These are phyloP conservation scores for Scarus forsteni DNA, from an alignment of 2,797 vertebrate genomes.

Conservation along the genomic window DNA sequence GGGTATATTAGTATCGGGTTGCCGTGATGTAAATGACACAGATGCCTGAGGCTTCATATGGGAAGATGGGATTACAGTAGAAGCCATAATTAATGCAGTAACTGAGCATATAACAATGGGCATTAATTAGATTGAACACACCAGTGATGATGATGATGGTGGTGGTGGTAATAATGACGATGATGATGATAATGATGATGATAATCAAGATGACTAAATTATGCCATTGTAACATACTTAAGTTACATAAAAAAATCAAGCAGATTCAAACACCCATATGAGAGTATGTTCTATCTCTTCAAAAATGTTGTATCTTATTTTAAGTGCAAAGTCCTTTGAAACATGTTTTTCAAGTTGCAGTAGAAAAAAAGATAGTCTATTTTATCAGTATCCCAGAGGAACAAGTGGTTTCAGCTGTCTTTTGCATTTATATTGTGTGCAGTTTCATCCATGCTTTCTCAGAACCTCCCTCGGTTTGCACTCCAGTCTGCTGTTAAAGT, in stretches of 20 bases:
- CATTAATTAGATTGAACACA: not conserved
- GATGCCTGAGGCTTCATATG: slow-evolving; percentile 8
- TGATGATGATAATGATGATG: too few relatives aligned
- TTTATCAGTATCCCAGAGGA: too few relatives aligned
- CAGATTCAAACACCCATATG: not conserved
- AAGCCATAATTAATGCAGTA: slow-evolving; percentile 6
- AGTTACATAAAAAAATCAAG: not conserved
- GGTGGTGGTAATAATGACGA: slow-evolving; percentile 3
- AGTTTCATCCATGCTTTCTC: too few relatives aligned
- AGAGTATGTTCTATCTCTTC: slow-evolving; percentile 6
- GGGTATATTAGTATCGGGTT: not conserved
- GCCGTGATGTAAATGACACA: slow-evolving; percentile 24
- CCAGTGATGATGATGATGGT: slow-evolving; percentile 11
- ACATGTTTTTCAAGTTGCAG: too few relatives aligned
- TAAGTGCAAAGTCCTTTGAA: not conserved
- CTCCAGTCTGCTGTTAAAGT: too few relatives aligned
- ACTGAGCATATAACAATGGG: slow-evolving; percentile 3
- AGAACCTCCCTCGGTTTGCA: too few relatives aligned
- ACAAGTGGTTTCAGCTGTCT: too few relatives aligned
- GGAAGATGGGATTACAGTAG: not conserved
- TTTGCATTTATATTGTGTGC: too few relatives aligned
- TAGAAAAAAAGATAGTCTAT: too few relatives aligned
- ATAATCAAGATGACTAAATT: not conserved
- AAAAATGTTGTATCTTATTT: slow-evolving; percentile 47
- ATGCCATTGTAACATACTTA: slow-evolving; percentile 6